Evolutionary conservation across 2,797 vertebrate species (phyloP).

Genomic region (Vultur gryphus): DNA sequence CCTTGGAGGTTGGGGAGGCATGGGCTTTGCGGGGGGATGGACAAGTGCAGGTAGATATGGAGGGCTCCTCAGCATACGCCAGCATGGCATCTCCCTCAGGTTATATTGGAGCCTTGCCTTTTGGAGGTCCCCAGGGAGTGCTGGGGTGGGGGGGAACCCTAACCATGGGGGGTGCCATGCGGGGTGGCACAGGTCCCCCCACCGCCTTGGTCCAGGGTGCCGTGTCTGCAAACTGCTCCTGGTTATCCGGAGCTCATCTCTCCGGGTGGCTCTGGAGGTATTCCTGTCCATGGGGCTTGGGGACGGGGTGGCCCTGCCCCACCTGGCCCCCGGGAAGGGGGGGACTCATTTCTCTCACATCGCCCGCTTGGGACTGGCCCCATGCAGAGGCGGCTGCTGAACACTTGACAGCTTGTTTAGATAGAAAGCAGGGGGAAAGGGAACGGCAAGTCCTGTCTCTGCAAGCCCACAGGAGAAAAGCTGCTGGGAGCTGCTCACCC

Average conservation of each 20-base stretch:
- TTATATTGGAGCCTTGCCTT: background rate
- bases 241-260: accelerated
- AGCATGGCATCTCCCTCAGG: background rate
- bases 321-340: background rate
- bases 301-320: background rate
- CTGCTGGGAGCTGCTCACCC: background rate
- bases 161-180: background rate
- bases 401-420: background rate
- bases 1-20: background rate
- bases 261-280: accelerated
- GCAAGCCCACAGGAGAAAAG: background rate
- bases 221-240: background rate
- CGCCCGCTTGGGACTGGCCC: accelerated
- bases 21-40: background rate
- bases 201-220: background rate
- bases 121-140: background rate
- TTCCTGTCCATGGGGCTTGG: accelerated
- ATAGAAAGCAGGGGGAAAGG: background rate
- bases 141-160: background rate
- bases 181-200: background rate
- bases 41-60: no score
- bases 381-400: background rate
- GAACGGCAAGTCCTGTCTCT: background rate
- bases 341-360: background rate
- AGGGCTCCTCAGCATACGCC: background rate